Evolutionary conservation across 2,797 vertebrate species (phyloP).

Genomic region (Chaenodraco wilsoni): DNA sequence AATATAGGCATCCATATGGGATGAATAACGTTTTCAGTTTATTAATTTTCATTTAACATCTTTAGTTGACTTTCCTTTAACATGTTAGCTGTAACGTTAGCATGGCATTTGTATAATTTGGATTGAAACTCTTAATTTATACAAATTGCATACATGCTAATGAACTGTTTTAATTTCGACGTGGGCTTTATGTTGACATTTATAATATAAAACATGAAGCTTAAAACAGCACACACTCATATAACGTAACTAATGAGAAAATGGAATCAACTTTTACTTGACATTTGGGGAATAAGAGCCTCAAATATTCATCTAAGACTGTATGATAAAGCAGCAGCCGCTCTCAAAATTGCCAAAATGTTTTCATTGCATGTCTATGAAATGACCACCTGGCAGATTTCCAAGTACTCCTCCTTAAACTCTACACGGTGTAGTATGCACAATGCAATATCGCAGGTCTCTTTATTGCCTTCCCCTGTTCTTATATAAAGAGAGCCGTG

Average conservation of each 20-base stretch:
- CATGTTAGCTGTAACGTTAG: too few species aligned
- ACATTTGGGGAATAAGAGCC: neutral
- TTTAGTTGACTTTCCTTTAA: too few species aligned
- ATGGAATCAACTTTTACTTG: neutral
- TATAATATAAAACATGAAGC: too few species aligned
- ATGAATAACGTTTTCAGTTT: too few species aligned
- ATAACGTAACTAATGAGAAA: neutral
- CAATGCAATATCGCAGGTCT: constrained; percentile 53
- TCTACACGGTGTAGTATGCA: constrained; percentile 30
- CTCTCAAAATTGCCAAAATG: neutral
- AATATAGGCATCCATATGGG: too few species aligned
- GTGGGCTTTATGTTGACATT: too few species aligned
- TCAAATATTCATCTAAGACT: neutral
- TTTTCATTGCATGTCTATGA: constrained; percentile 35
- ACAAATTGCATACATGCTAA: too few species aligned
- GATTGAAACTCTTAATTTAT: too few species aligned
- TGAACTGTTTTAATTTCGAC: too few species aligned
- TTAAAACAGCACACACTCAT: neutral
- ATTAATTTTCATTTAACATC: too few species aligned
- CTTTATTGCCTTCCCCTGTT: constrained; percentile 65
- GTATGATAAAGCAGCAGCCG: neutral
- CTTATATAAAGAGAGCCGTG: constrained; percentile 62
- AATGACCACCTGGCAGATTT: constrained; percentile 42
- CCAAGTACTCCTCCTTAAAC: constrained; percentile 1
- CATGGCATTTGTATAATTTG: too few species aligned